Base-by-base conservation (phyloP, 1,140 invertebrate genomes). In the Xylocopa sonorina region DNA sequence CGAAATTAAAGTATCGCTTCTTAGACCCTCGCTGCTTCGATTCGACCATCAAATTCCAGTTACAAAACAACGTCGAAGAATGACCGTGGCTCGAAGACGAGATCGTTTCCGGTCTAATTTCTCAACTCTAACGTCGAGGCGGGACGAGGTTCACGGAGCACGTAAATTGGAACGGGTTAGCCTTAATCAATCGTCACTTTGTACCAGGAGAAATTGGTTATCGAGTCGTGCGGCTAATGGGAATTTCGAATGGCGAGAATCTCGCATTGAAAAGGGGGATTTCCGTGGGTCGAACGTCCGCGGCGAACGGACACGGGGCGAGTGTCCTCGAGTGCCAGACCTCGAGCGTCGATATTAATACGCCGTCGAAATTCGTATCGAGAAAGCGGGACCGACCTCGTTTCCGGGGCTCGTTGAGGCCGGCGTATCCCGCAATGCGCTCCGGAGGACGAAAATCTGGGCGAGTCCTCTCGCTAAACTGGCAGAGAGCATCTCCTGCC, bases 341-440 rank as follows among this genome's bases (percentile, higher is more conserved):
- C n/a, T n/a, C 57, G 46, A n/a, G 63, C 80, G 81, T 79, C 64
- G 81, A 74, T 84, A 84, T 84, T 84, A 84, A 84, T 73, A 79
- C 43, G 32, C 5, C n/a, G 16, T 24, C 50, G 21, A 74, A 48
- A 60, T 50, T 43, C 50, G 27, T 48, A 57, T 66, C 57, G 27
- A 27, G 69, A 55, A 73, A 50, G 27, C n/a, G 29, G 27, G 55
- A 9, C 24, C 46, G 60, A 83, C 64, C 46, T 75, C 29, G 68
- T 64, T 73, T 74, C 38, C 46, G 43, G 2, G 24, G 46, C 24
- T 79, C 69, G 58, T 29, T 46, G 64, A 21, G 74, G 55, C 24
- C 38, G 43, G 5, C 43, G 18, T 4, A n/a, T n/a, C n/a, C n/a
- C 41, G 41, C n/a, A 57, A 24, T 12, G 41, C 29, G 14, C 34